Evolutionary conservation across 2,113 vertebrate species (phyloP).

Genomic region (Sinosuthora webbiana): DNA sequence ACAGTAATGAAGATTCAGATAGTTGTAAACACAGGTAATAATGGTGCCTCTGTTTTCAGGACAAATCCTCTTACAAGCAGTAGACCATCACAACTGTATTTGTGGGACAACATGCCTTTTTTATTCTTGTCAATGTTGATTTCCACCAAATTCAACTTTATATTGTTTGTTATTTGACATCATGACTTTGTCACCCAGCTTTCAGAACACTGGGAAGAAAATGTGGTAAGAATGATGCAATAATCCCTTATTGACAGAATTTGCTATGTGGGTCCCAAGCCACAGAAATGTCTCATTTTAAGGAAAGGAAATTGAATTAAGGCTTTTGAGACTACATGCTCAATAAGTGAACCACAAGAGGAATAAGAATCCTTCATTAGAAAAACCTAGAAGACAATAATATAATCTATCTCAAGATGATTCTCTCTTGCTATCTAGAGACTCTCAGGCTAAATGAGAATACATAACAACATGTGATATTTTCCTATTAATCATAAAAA

Average conservation of each 20-base stretch:
- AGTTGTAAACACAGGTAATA: not conserved
- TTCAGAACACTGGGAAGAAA: not conserved
- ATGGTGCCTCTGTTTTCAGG: not conserved
- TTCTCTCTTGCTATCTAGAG: not conserved
- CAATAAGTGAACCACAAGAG: not conserved
- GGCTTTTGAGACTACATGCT: not conserved
- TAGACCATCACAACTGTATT: not conserved
- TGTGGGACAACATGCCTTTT: not conserved
- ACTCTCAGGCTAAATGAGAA: not conserved
- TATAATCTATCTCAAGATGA: not conserved
- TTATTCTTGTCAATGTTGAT: not conserved
- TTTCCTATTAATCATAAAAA: not conserved
- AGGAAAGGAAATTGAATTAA: not conserved
- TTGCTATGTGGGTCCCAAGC: not conserved
- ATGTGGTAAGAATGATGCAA: not conserved
- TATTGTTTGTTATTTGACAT: not conserved
- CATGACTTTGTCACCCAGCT: not conserved
- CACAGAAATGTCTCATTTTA: not conserved
- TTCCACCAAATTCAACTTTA: not conserved
- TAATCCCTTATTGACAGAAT: not conserved
- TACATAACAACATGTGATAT: not conserved
- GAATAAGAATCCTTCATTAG: not conserved
- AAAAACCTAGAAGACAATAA: not conserved
- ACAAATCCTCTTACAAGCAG: not conserved
- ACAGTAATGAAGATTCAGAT: not conserved